Evolutionary conservation across 2,797 vertebrate species (phyloP), one percentile per base, ranked within the genome.

Genomic region (Lophius americanus): DNA sequence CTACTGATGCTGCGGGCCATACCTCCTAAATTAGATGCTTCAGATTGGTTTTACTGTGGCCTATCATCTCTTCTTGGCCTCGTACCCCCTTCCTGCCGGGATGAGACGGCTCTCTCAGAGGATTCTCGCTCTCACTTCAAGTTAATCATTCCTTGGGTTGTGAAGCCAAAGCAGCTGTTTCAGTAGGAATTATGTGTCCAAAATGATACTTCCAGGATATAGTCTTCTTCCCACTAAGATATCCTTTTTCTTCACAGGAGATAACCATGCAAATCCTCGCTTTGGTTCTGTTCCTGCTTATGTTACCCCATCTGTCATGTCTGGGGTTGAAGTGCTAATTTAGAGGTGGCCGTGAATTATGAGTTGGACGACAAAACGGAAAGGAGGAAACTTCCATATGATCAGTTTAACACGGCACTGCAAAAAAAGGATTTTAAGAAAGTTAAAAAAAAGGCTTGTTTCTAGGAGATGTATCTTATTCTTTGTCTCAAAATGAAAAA

Each of bases 41-140:
- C 59, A 56, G 73, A 53, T 75, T 90, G 91, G 88, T 91, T 92
- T 91, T 91, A 88, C 84, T 87, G 72, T n/a, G 79, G 84, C 87
- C 88, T 92, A 89, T 90, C 87, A 92, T 90, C 89, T 90, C 78
- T 43, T 73, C 63, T 81, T 90, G 88, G 71, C 70, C 70, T 59
- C n/a, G 57, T 51, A 70, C 69, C 63, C 43, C 68, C 51, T 54
- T 54, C 61, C 58, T 65, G 61, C 60, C 2, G 38, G 42, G 74
- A 68, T 73, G 62, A 85, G 61, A n/a, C 12, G 46, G 66, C 64
- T 66, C 60, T 76, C 67, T 60, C 76, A 58, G 64, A 79, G 52
- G 61, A 72, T 51, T 79, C 71, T 68, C 70, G 70, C 57, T 63
- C 65, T 71, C 47, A 51, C 35, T 77, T 61, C 48, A 55, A 64